phyloP scores from a whole-genome alignment of 1,140 invertebrate genomes.

The Cydia fagiglandana region DNA sequence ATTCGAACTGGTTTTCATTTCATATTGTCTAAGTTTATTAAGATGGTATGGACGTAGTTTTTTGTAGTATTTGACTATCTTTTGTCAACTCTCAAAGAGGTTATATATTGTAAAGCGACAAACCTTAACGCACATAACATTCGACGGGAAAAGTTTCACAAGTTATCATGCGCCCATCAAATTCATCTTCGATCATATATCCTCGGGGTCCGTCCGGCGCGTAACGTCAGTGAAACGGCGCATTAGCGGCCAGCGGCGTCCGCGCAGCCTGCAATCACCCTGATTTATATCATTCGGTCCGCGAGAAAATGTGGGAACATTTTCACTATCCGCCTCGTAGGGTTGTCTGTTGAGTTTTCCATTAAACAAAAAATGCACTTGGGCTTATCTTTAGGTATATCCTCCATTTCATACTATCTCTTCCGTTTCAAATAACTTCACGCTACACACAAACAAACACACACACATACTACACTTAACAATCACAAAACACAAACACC shows the following conservation, averaged over 20 bases:
- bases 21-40: too few relatives aligned
- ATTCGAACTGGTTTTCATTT: too few relatives aligned
- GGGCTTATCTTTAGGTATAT: too few relatives aligned
- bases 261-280: conserved; percentile 64
- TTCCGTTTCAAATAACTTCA: too few relatives aligned
- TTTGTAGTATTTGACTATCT: neutral
- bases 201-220: conserved; percentile 47
- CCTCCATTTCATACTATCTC: too few relatives aligned
- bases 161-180: neutral
- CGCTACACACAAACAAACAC: too few relatives aligned
- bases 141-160: conserved; percentile 17
- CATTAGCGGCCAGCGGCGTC: conserved; percentile 65
- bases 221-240: conserved; percentile 72
- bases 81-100: neutral
- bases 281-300: conserved; percentile 73
- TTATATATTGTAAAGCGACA: neutral
- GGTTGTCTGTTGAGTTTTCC: conserved; percentile 4
- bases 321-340: conserved; percentile 61
- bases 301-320: conserved; percentile 75
- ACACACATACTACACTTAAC: too few relatives aligned
- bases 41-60: too few relatives aligned
- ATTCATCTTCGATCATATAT: conserved; percentile 26
- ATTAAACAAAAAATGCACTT: neutral
- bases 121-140: neutral
- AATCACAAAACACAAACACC: too few relatives aligned